A percentile compares a stretch with the other conserved stretches of the same genome.
These are phyloP conservation scores for Propithecus deckenii DNA, from an alignment of 2,797 vertebrate species.

Conservation along the genomic window DNA sequence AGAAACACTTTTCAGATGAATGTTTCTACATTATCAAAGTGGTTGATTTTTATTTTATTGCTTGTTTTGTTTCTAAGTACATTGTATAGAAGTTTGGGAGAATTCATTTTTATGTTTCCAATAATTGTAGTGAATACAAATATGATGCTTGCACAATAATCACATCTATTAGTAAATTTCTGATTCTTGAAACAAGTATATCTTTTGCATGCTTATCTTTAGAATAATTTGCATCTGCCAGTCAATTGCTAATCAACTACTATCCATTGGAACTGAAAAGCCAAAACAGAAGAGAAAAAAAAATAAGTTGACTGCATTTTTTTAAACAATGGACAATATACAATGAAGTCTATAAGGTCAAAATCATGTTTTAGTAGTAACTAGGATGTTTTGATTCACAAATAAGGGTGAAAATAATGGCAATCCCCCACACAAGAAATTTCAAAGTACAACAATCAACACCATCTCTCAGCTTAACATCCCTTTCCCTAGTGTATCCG, in stretches of 20 bases:
- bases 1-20: not conserved
- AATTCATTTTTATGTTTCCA: conserved; percentile 22
- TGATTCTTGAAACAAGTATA: conserved; percentile 47
- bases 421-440: not conserved
- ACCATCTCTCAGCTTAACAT: not conserved
- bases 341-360: not conserved
- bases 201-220: conserved; percentile 55
- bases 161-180: conserved; percentile 34
- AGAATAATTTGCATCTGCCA: conserved; percentile 32
- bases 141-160: conserved; percentile 3
- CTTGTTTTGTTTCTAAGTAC: conserved; percentile 3
- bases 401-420: not conserved
- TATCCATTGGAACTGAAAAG: not conserved
- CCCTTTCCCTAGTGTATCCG: not conserved
- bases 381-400: not conserved
- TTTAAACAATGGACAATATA: not conserved
- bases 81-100: not conserved
- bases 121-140: conserved; percentile 29
- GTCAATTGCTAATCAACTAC: conserved; percentile 32
- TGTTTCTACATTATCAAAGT: conserved; percentile 19
- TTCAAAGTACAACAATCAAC: not conserved
- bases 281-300: not conserved
- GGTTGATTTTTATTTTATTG: not conserved
- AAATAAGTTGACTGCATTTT: not conserved
- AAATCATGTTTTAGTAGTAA: not conserved